phyloP scores from a whole-genome alignment of 2,113 vertebrate species.

The Myotis lucifugus region DNA sequence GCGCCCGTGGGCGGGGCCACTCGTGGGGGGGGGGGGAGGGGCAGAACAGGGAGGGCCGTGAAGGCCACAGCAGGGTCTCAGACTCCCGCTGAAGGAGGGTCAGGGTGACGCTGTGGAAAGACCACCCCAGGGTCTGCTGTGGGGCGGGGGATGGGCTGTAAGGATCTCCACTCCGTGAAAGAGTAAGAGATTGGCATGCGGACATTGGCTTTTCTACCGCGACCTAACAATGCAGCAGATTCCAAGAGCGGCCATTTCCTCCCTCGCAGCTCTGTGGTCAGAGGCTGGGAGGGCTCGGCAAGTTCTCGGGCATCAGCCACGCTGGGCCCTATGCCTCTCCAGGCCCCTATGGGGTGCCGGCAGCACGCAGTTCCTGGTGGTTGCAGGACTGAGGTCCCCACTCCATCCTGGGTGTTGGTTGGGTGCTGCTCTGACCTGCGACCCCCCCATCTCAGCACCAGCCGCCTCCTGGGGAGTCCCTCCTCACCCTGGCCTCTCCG shows the following conservation, averaged over 20 bases:
- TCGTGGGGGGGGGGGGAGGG: fast-evolving
- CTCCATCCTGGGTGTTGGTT: not conserved
- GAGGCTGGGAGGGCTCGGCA: not conserved
- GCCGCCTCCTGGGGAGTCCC: fast-evolving
- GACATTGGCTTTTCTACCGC: not conserved
- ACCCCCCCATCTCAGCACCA: not conserved
- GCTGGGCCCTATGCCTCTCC: fast-evolving
- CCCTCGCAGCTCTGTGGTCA: fast-evolving
- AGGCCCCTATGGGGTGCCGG: no score
- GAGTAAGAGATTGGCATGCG: not conserved
- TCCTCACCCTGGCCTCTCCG: fast-evolving
- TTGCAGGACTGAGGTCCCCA: not conserved
- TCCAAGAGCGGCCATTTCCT: fast-evolving
- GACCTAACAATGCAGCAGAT: not conserved
- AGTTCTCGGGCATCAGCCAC: fast-evolving
- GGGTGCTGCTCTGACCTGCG: not conserved
- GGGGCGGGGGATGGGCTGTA: not conserved
- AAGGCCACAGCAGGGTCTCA: not conserved
- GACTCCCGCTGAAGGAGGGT: fast-evolving
- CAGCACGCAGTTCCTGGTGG: not conserved
- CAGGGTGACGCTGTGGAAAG: not conserved
- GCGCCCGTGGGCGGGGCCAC: fast-evolving
- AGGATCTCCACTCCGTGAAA: not conserved
- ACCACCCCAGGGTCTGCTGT: fast-evolving
- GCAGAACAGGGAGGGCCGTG: not conserved